Conservation (phyloP, 2,888 invertebrate genomes). For the Aquatica leii region DNA sequence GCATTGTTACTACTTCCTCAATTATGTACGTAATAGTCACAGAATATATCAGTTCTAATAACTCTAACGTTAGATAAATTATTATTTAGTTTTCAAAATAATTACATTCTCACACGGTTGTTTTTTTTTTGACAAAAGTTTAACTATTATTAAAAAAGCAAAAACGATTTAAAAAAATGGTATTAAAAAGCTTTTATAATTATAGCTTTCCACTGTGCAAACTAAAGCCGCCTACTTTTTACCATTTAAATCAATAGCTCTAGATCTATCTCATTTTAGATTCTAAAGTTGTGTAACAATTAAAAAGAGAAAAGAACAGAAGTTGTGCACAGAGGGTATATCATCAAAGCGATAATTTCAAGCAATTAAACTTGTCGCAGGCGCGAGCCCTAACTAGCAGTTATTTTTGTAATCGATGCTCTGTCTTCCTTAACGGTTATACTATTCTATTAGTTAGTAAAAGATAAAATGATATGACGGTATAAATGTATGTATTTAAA, state of each 20-base stretch:
- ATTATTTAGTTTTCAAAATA: no score
- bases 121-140: not conserved
- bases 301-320: constrained; percentile 9
- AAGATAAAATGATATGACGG: constrained; percentile 39
- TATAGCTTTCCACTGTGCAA: constrained; percentile 22
- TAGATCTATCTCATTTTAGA: constrained; percentile 18
- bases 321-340: constrained; percentile 23
- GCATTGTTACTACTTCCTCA: no score
- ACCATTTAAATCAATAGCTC: constrained; percentile 16
- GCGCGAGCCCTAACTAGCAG: constrained; percentile 47
- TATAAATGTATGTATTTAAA: constrained; percentile 56
- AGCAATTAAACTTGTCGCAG: constrained; percentile 50
- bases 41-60: no score
- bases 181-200: constrained; percentile 26
- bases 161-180: constrained; percentile 22
- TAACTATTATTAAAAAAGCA: not conserved
- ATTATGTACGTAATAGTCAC: no score
- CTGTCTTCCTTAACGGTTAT: constrained; percentile 34
- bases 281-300: not conserved
- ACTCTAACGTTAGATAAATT: no score
- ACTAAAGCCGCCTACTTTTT: constrained; percentile 17
- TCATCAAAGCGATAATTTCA: constrained; percentile 48
- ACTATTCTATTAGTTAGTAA: constrained; percentile 2
- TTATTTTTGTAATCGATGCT: constrained; percentile 38
- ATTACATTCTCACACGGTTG: not conserved